Base-by-base conservation (phyloP, 2,888 invertebrate species). In the Latrodectus elegans region DNA sequence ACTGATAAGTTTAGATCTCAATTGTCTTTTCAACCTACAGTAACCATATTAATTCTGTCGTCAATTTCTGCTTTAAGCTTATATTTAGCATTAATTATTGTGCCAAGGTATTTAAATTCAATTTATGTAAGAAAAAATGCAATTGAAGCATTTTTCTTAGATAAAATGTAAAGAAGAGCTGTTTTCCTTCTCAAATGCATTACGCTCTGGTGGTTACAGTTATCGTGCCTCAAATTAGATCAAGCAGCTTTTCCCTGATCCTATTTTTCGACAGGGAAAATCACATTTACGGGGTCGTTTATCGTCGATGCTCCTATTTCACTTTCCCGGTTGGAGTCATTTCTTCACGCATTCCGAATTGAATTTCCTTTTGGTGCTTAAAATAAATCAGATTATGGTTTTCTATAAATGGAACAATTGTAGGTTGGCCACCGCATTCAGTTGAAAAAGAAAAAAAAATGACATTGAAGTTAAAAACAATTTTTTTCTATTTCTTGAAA, bases 171-270 rank as follows among this genome's bases (percentile, higher is more conserved):
- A 38, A 38, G 38, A 38, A 38, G 38, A 38, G 38, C 6, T 38
- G 38, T 38, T 38, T 38, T 38, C 53, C 38, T 38, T 4, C 38
- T 38, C 38, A 4, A 38, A 38, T 38, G 38, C 22, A 77, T 72
- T 79, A 70, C 71, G 76, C 86, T 38, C 38, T 72, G 26, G 72
- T 60, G 75, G 79, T 80, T 79, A 77, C 77, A 80, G 81, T 81
- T 87, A 82, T 77, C 72, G 80, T 68, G 72, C 72, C 81, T 75
- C 65, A 76, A 87, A 87, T 87, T 87, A 82, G 86, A 81, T 67
- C 81, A 87, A 53, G 64, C 53, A 80, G 81, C 72, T 86, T 73
- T 77, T 64, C 65, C 60, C 64, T 60, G 65, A 72, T 14, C 74
- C 79, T 68, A 72, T 87, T 87, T 75, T 67, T 51, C 15, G 55